A percentile compares a stretch with the other conserved stretches of the same genome.
Evolutionary conservation across 2,888 invertebrate genomes (phyloP).

Genomic region (Aproaerema taeniolella): DNA sequence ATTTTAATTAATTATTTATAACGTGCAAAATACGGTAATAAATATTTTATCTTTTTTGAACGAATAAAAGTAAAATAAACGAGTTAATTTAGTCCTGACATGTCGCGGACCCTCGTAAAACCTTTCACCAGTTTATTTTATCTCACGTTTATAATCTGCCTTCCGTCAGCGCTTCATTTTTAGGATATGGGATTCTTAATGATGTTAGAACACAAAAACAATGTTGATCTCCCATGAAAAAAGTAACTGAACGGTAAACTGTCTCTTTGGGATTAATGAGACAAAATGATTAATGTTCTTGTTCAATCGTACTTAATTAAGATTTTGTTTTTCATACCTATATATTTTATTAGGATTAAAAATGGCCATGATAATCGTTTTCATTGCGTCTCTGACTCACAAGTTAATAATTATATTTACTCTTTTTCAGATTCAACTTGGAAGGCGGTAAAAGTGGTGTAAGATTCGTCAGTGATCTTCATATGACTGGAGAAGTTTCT

Average conservation of each 20-base stretch:
- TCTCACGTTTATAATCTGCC: slow-evolving; percentile 8
- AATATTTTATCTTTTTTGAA: not conserved
- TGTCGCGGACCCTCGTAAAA: slow-evolving; percentile 9
- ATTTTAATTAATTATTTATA: too few relatives aligned
- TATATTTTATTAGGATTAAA: too few relatives aligned
- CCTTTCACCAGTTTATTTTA: slow-evolving; percentile 8
- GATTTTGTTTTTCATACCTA: too few relatives aligned
- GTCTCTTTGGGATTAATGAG: too few relatives aligned
- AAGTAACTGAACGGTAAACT: too few relatives aligned
- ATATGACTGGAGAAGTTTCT: slow-evolving; percentile 52
- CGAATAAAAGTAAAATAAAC: not conserved
- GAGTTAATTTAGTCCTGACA: slow-evolving; percentile 9
- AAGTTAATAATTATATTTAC: not conserved
- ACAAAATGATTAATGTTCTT: too few relatives aligned
- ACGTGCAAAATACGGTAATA: not conserved
- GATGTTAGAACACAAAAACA: too few relatives aligned
- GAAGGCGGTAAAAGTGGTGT: slow-evolving; percentile 46
- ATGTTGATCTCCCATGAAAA: too few relatives aligned
- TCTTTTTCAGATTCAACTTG: slow-evolving; percentile 44
- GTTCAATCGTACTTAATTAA: too few relatives aligned
- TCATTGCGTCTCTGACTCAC: too few relatives aligned
- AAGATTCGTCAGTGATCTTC: slow-evolving; percentile 52
- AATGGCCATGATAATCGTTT: too few relatives aligned
- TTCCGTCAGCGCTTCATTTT: slow-evolving; percentile 1
- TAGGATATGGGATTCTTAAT: too few relatives aligned